Percentiles rank a stretch among this genome's conserved stretches.
Evolutionary conservation across 1,140 invertebrate genomes (phyloP).

Genomic region (Drosophila cardini): DNA sequence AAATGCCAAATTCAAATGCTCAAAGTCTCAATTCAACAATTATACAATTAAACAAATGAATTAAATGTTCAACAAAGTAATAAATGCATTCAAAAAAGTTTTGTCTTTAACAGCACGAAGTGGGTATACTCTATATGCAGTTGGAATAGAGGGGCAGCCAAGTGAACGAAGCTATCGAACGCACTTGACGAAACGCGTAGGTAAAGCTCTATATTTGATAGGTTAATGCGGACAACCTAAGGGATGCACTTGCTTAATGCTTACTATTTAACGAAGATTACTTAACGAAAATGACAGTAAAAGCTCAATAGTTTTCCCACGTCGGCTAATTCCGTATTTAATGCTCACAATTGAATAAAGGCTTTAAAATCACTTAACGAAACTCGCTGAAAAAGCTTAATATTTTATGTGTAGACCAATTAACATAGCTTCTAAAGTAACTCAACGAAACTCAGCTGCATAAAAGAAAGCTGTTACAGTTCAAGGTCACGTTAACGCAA

Average conservation of each 20-base stretch:
- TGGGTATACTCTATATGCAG: neutral
- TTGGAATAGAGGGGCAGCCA: neutral
- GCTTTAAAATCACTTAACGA: too few species aligned
- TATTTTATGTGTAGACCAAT: neutral
- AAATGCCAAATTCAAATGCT: conserved; percentile 38
- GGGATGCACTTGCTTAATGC: too few species aligned
- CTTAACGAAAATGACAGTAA: too few species aligned
- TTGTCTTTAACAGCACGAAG: neutral
- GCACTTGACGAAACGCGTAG: neutral
- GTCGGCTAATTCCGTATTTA: too few species aligned
- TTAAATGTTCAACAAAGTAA: conserved; percentile 29
- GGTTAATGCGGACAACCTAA: too few species aligned
- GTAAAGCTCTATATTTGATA: neutral
- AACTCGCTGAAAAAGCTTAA: too few species aligned
- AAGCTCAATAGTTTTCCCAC: too few species aligned
- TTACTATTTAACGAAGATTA: too few species aligned
- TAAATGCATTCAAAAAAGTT: conserved; percentile 13
- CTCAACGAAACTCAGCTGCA: too few species aligned
- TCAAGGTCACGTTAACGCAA: neutral
- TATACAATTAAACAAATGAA: conserved; percentile 42
- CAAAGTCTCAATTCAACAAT: conserved; percentile 56
- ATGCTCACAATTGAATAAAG: too few species aligned
- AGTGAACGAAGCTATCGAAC: neutral
- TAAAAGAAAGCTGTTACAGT: neutral
- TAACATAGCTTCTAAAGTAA: too few species aligned